Evolutionary conservation across 2,888 invertebrate species (phyloP), one percentile per base, ranked within the genome.

Genomic region (Octonoba sinensis): DNA sequence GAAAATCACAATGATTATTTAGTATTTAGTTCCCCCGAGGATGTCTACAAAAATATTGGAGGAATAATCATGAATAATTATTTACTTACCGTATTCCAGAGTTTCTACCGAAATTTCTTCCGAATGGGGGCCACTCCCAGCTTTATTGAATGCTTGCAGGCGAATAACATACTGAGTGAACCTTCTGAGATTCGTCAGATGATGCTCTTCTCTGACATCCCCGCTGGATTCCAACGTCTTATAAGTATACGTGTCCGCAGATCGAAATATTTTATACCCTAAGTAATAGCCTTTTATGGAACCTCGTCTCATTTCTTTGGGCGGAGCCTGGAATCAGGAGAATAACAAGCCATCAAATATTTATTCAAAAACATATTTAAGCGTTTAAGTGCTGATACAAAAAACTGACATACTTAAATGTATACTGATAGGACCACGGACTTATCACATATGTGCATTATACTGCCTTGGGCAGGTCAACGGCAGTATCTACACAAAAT

Each of bases 91-190:
- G 84, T 89, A 89, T 76, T 89, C 89, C 13, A 89, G 84, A 0
- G 89, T 89, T 67, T 87, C 86, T 8, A 87, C 87, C n/a, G 86
- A 85, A 16, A 87, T 85, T 74, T 88, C 87, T 0, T 85, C 85
- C 0, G 88, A 89, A 15, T 86, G 84, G 0, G 89, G 89, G 47
- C 89, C 88, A 49, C 86, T 85, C 4, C 89, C 89, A 71, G 86
- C 86, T 16, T 85, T 85, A 83, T 89, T 89, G 83, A 87, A 88
- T 12, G 88, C 88, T 75, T 88, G 87, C 6, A 89, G 86, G 66
- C 88, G 87, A 2, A 89, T 86, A 0, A 86, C 85, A 83, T 89
- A 89, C 74, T 87, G 87, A 3, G 88, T 88, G 84, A 88, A 88
- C 85, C 88, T 88, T 78, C 87, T 86, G 64, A 89, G 86, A 71